A percentile compares a stretch with the other conserved stretches of the same genome.
phyloP scores from a whole-genome alignment of 2,888 invertebrate genomes.

The Iphiclides podalirius region DNA sequence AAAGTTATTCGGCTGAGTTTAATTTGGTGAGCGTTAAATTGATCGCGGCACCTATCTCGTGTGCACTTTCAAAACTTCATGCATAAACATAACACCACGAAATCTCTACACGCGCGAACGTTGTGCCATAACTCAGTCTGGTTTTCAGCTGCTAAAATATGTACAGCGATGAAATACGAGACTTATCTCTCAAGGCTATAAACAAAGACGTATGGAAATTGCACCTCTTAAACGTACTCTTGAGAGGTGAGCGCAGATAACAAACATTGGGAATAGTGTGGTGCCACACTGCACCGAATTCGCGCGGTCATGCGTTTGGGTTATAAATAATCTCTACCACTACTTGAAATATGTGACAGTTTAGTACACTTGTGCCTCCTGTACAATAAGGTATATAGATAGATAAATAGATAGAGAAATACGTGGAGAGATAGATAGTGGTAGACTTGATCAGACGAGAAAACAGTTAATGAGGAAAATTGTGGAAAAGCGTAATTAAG shows the following conservation, averaged over 20 bases:
- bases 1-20: too few species aligned
- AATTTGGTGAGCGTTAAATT: not conserved
- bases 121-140: slow-evolving; percentile 9
- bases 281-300: too few species aligned
- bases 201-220: slow-evolving; percentile 39
- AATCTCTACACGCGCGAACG: slow-evolving; percentile 10
- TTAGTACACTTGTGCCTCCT: too few species aligned
- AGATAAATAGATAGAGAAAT: too few species aligned
- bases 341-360: too few species aligned
- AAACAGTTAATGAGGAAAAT: too few species aligned
- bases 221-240: slow-evolving; percentile 33
- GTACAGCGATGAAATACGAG: slow-evolving; percentile 36
- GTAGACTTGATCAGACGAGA: too few species aligned
- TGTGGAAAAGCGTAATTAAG: too few species aligned
- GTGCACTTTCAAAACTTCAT: slow-evolving; percentile 15
- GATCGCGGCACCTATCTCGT: slow-evolving; percentile 2
- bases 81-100: slow-evolving; percentile 12
- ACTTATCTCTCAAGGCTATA: slow-evolving; percentile 35
- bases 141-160: slow-evolving; percentile 31
- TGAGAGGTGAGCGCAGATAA: slow-evolving; percentile 25
- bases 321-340: too few species aligned
- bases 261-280: not conserved
- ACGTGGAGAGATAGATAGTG: too few species aligned
- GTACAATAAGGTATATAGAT: too few species aligned
- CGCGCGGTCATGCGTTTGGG: too few species aligned